Evolutionary conservation across 2,888 invertebrate genomes (phyloP).

Genomic region (Nemoura dubitans): DNA sequence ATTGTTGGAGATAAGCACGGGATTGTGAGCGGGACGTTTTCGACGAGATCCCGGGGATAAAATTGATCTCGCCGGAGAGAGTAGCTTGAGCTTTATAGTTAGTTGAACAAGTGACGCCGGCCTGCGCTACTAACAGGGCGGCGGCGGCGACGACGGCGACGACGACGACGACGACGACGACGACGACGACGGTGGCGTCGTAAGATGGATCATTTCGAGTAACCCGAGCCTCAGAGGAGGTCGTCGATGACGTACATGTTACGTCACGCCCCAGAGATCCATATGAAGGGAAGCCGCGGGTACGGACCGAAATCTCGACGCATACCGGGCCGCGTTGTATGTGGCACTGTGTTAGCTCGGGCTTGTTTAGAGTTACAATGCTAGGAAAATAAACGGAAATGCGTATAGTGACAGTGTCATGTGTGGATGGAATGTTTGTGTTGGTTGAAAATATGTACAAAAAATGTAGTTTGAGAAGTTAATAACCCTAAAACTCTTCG

Average conservation of each 20-base stretch:
- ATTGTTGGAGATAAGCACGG: neutral
- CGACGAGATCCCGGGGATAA: neutral
- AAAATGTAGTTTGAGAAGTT: neutral
- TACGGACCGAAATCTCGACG: neutral
- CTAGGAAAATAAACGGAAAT: neutral
- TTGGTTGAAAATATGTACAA: neutral
- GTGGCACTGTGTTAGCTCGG: neutral
- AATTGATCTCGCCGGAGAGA: neutral
- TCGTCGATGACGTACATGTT: conserved; percentile 35
- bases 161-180: neutral
- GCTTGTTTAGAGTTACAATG: neutral
- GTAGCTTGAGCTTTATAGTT: neutral
- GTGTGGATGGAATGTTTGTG: neutral
- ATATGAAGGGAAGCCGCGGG: conserved; percentile 28
- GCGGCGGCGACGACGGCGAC: neutral
- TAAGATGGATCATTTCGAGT: conserved; percentile 37
- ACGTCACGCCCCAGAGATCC: conserved; percentile 40
- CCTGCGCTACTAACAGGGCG: neutral
- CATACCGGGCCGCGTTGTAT: neutral
- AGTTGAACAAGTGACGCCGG: conserved; percentile 8
- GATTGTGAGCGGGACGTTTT: conserved; percentile 3
- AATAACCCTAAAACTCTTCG: neutral
- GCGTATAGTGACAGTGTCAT: neutral
- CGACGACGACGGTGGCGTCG: neutral
- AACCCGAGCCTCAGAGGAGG: conserved; percentile 34